These are phyloP conservation scores for Cheilosia pagana DNA, from an alignment of 2,888 invertebrate species.

Conservation along the genomic window DNA sequence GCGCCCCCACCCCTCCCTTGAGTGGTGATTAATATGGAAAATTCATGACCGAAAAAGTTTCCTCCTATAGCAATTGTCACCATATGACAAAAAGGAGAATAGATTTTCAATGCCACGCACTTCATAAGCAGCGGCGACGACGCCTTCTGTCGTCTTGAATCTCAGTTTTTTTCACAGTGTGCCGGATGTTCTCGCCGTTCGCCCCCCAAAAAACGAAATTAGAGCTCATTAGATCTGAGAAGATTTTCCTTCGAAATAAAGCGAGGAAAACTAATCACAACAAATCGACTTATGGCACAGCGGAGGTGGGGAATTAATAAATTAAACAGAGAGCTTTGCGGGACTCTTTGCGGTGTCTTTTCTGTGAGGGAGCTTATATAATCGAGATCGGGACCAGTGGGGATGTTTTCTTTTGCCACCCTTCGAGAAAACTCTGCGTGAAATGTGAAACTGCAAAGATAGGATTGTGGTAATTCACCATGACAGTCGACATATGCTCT, in stretches of 20 bases:
- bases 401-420: not conserved
- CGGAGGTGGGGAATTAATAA: conserved; percentile 54
- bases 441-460: conserved; percentile 44
- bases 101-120: conserved; percentile 64
- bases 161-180: conserved; percentile 27
- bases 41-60: conserved; percentile 34
- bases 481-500: conserved; percentile 69
- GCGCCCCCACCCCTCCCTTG: not conserved
- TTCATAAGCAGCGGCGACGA: conserved; percentile 54
- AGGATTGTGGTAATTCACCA: conserved; percentile 33
- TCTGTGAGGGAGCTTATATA: not conserved
- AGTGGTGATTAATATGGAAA: conserved; percentile 65
- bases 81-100: conserved; percentile 37
- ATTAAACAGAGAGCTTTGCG: conserved; percentile 37
- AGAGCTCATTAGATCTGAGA: conserved; percentile 59
- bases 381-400: conserved; percentile 5
- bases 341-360: no score
- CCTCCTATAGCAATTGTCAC: conserved; percentile 51
- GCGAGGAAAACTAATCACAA: conserved; percentile 68
- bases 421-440: not conserved
- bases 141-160: conserved; percentile 27
- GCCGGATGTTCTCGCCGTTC: conserved; percentile 68
- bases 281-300: conserved; percentile 60
- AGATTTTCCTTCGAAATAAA: conserved; percentile 39
- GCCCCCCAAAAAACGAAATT: conserved; percentile 71